These are phyloP conservation scores for Eretmochelys imbricata DNA, from an alignment of 2,113 vertebrate species.

Conservation along the genomic window DNA sequence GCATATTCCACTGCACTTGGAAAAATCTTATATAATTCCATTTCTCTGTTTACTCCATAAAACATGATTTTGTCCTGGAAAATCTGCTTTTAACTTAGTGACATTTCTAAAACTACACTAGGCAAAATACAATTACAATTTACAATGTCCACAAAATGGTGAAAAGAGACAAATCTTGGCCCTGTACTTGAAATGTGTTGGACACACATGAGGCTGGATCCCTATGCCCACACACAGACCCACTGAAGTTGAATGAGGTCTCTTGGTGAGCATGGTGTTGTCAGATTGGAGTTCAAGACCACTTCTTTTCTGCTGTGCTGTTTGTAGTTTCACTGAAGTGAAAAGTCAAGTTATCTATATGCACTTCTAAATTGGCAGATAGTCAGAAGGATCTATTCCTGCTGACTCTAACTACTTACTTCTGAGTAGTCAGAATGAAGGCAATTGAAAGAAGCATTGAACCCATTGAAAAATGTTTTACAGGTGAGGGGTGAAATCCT, in stretches of 20 bases:
- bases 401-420: not conserved
- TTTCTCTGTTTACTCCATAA: not conserved
- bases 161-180: not conserved
- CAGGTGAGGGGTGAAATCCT: slow-evolving; percentile 17
- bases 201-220: not conserved
- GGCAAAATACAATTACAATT: not conserved
- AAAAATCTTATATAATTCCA: not conserved
- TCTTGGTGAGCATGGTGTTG: too few relatives aligned
- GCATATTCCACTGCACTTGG: not conserved
- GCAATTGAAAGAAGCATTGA: not conserved
- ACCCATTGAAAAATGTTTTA: not conserved
- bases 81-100: not conserved
- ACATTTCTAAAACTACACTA: not conserved
- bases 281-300: not conserved
- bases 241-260: too few relatives aligned
- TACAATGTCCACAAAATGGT: not conserved
- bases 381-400: not conserved
- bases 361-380: fast-evolving
- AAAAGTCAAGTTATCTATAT: not conserved
- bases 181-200: not conserved
- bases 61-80: not conserved
- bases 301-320: not conserved
- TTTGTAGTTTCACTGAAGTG: not conserved
- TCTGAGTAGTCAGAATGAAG: not conserved
- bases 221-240: not conserved